Percentiles rank a stretch among this genome's conserved stretches.
phyloP scores from a whole-genome alignment of 1,140 invertebrate genomes.

The Amphibalanus amphitrite region DNA sequence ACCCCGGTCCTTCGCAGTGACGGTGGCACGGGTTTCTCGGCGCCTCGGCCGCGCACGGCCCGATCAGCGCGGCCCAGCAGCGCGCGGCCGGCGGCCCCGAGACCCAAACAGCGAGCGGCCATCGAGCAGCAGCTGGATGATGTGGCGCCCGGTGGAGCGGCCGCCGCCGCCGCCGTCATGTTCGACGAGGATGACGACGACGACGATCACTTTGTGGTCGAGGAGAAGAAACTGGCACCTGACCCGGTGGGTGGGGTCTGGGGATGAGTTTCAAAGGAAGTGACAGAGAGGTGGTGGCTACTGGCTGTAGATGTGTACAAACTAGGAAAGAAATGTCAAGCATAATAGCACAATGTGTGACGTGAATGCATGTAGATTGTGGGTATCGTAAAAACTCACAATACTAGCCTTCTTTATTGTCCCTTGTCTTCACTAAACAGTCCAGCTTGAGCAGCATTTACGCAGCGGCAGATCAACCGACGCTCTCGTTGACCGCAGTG shows the following conservation, averaged over 20 bases:
- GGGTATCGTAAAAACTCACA: too few species aligned
- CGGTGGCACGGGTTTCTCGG: neutral
- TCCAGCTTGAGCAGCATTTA: too few species aligned
- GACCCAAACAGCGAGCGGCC: constrained; percentile 21
- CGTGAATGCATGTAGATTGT: too few species aligned
- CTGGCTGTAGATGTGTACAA: constrained; percentile 5
- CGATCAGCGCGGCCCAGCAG: constrained; percentile 47
- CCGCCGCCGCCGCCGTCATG: constrained; percentile 13
- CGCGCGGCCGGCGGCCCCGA: constrained; percentile 55
- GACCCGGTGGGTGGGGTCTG: constrained; percentile 11
- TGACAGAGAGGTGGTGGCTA: neutral
- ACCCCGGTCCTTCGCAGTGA: too few species aligned
- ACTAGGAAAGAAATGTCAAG: too few species aligned
- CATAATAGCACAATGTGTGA: too few species aligned
- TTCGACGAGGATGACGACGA: constrained; percentile 19
- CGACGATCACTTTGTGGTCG: constrained; percentile 20
- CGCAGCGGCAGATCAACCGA: too few species aligned
- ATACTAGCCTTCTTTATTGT: too few species aligned
- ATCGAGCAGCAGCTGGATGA: constrained; percentile 5
- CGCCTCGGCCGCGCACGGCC: constrained; percentile 13
- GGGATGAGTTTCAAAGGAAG: neutral
- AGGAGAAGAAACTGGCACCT: constrained; percentile 15
- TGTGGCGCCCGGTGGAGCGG: too few species aligned
- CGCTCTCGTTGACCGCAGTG: too few species aligned
- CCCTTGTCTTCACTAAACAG: too few species aligned